Evolutionary conservation across 2,797 vertebrate species (phyloP).

Genomic region (Taeniopygia guttata): DNA sequence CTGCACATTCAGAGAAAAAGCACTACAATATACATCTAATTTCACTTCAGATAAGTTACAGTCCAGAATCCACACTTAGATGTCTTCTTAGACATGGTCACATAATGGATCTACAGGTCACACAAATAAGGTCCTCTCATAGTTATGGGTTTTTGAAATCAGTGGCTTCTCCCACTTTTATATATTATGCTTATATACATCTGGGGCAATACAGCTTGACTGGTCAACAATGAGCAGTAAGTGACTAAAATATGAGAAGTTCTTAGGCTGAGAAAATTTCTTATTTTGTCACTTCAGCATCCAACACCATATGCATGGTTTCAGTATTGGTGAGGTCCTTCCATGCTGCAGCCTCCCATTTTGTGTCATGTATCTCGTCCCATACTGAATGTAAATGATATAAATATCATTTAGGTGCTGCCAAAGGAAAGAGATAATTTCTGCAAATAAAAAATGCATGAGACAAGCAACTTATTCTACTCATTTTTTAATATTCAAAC

Average conservation of each 20-base stretch:
- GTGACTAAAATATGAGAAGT: neutral
- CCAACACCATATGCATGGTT: neutral
- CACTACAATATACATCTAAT: neutral
- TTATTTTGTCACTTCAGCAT: neutral
- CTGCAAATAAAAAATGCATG: neutral
- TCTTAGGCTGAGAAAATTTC: neutral
- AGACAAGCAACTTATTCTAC: neutral
- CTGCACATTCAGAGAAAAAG: neutral
- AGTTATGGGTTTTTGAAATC: neutral
- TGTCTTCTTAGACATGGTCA: neutral
- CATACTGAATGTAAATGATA: neutral
- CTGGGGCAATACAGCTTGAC: neutral
- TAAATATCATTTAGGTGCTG: neutral
- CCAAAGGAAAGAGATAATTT: neutral
- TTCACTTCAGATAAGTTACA: neutral
- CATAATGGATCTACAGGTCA: neutral
- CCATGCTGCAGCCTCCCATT: neutral
- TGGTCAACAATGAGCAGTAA: neutral
- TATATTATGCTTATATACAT: neutral
- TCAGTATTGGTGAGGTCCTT: neutral
- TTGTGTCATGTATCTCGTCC: neutral
- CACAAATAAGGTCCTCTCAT: neutral
- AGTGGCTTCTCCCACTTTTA: neutral
- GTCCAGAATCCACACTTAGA: neutral
- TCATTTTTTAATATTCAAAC: neutral